Evolutionary conservation across 2,113 vertebrate species (phyloP).

Genomic region (Labrus mixtus): DNA sequence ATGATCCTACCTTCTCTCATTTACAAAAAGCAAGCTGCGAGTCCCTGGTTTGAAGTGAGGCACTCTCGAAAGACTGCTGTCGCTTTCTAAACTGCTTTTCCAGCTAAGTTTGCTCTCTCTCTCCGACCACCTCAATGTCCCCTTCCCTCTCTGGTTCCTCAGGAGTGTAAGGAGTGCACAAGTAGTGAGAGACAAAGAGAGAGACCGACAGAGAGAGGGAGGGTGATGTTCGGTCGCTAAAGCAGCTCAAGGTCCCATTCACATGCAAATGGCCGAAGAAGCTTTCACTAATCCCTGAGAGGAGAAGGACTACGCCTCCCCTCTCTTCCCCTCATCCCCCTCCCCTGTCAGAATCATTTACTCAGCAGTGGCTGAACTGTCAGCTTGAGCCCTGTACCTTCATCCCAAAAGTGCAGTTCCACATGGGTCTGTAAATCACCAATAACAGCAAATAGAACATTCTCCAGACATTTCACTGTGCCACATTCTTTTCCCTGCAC

Average conservation of each 20-base stretch:
- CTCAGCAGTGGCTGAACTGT: conserved; percentile 45
- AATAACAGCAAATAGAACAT: conserved; percentile 24
- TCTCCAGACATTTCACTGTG: neutral
- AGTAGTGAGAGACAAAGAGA: conserved; percentile 27
- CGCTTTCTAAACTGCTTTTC: conserved; percentile 4
- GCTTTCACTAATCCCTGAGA: conserved; percentile 82
- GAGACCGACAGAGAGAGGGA: conserved; percentile 43
- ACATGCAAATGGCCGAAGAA: conserved; percentile 84
- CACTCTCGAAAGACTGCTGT: neutral
- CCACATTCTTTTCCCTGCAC: neutral
- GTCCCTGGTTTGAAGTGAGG: neutral
- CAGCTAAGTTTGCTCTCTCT: neutral
- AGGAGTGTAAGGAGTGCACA: conserved; percentile 39
- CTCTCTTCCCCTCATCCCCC: neutral
- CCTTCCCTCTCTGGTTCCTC: conserved; percentile 39
- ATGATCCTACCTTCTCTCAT: conserved; percentile 82
- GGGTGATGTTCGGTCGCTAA: conserved; percentile 68
- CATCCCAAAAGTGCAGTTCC: neutral
- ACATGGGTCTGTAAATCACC: conserved; percentile 33
- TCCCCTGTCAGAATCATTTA: conserved; percentile 53
- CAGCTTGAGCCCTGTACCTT: conserved; percentile 1
- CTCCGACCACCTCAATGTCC: conserved; percentile 42
- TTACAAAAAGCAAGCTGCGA: conserved; percentile 52
- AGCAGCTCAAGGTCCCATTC: conserved; percentile 81
- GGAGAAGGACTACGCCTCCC: conserved; percentile 55